Evolutionary conservation across 2,797 vertebrate genomes (phyloP), one percentile per base, ranked within the genome.

Genomic region (Euthynnus affinis): DNA sequence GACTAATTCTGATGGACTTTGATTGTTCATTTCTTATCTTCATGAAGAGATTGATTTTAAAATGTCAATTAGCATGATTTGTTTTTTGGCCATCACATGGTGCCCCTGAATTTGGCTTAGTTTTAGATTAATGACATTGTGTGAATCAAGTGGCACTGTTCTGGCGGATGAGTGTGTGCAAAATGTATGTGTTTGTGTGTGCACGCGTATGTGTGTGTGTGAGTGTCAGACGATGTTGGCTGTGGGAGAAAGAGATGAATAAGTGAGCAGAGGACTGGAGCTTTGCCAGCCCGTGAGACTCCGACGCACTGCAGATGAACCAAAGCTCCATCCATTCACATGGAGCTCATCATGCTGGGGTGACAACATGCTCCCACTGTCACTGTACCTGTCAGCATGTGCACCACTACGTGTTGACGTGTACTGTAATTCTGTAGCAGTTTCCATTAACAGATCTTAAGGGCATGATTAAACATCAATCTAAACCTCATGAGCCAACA

Each of bases 281-380:
- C 71, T 49, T 68, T 91, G 93, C 91, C 94, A 94, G 81, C 66
- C 60, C 20, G 76, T 51, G 86, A 91, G 90, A 91, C 91, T 89
- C 83, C 77, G 89, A 87, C 87, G 81, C 92, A 91, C 89, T 92
- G 93, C 92, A 94, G 93, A 93, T 90, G 87, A 93, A 91, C 81
- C 85, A 85, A 88, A 78, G 89, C 81, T 89, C 85, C 76, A 76
- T 88, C 84, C 86, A 80, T 90, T 91, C 90, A 88, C 87, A 85
- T 77, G 83, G 58, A 80, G 80, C 67, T 52, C 77, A 79, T 84
- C 27, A 29, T 69, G 77, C 69, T 29, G 48, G 49, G 57, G 73
- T 68, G 76, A 72, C 67, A 52, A 86, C 78, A 83, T 53, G 76
- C 82, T 75, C 48, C 73, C 79, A 27, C 52, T 1, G n/a, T 22